These are phyloP conservation scores for Hybos culiciformis DNA, from an alignment of 2,888 invertebrate genomes.

Conservation along the genomic window DNA sequence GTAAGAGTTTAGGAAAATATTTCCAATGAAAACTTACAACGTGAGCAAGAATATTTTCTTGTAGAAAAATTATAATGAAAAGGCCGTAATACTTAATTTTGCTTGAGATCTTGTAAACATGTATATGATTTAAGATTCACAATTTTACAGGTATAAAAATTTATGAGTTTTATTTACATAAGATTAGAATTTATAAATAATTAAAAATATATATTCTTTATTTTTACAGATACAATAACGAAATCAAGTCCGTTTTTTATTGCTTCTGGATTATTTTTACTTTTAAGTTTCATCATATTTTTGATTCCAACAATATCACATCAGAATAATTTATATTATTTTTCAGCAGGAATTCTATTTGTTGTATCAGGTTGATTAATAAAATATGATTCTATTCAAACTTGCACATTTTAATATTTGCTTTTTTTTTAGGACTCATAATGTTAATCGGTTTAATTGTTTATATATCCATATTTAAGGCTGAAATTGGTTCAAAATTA, in stretches of 20 bases:
- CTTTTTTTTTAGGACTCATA: slow-evolving; percentile 72
- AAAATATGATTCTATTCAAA: background rate
- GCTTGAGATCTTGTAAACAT: too few species aligned
- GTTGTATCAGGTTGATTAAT: slow-evolving; percentile 62
- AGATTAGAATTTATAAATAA: too few species aligned
- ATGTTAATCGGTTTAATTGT: slow-evolving; percentile 85
- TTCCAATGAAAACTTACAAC: too few species aligned
- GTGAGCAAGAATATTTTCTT: too few species aligned
- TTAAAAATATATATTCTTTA: slow-evolving; percentile 2
- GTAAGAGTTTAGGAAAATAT: too few species aligned
- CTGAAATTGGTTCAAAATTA: slow-evolving; percentile 77
- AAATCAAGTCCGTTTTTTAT: slow-evolving; percentile 72
- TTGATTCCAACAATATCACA: slow-evolving; percentile 60
- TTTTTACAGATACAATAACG: slow-evolving; percentile 67
- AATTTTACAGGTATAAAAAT: too few species aligned
- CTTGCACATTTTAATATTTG: slow-evolving; percentile 6
- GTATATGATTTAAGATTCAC: too few species aligned
- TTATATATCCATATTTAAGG: slow-evolving; percentile 85
- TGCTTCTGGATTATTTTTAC: slow-evolving; percentile 59
- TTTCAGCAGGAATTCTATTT: slow-evolving; percentile 74
- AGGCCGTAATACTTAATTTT: too few species aligned
- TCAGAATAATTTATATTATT: slow-evolving; percentile 64
- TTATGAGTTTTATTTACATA: too few species aligned
- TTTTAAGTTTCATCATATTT: slow-evolving; percentile 67
- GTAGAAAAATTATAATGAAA: too few species aligned